phyloP scores from a whole-genome alignment of 2,797 vertebrate species.

The Glossophaga mutica region DNA sequence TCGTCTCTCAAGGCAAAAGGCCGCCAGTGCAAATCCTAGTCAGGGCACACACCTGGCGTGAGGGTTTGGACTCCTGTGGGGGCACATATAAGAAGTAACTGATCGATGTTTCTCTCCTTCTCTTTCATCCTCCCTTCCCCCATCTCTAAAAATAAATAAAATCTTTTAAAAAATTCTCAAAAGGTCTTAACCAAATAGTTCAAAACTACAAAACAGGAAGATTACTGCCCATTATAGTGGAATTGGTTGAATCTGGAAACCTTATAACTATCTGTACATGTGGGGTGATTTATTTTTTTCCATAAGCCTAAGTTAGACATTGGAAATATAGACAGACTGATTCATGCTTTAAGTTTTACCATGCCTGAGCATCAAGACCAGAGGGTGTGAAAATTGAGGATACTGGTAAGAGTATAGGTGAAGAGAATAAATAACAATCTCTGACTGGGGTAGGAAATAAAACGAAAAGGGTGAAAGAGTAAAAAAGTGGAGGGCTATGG shows the following conservation, averaged over 20 bases:
- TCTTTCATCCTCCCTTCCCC: background rate
- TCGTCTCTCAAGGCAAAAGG: background rate
- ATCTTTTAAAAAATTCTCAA: background rate
- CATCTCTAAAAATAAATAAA: background rate
- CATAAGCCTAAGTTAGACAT: background rate
- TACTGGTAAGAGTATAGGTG: background rate
- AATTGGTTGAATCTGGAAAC: background rate
- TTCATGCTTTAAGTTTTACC: background rate
- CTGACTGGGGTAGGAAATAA: background rate
- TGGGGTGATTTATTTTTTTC: background rate
- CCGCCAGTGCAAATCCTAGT: background rate
- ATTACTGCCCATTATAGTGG: background rate
- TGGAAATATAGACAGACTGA: background rate
- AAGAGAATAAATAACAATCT: background rate
- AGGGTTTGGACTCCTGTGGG: background rate
- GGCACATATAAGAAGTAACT: background rate
- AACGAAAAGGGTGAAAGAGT: background rate
- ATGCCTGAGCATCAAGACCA: background rate
- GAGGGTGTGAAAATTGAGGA: background rate
- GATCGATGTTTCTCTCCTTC: background rate
- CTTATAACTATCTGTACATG: background rate
- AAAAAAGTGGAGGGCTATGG: background rate
- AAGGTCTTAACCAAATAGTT: background rate
- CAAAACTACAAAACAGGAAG: background rate
- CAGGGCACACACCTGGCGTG: background rate